Conservation (phyloP, 2,797 vertebrate genomes). For the Mormyrops boulengeri region DNA sequence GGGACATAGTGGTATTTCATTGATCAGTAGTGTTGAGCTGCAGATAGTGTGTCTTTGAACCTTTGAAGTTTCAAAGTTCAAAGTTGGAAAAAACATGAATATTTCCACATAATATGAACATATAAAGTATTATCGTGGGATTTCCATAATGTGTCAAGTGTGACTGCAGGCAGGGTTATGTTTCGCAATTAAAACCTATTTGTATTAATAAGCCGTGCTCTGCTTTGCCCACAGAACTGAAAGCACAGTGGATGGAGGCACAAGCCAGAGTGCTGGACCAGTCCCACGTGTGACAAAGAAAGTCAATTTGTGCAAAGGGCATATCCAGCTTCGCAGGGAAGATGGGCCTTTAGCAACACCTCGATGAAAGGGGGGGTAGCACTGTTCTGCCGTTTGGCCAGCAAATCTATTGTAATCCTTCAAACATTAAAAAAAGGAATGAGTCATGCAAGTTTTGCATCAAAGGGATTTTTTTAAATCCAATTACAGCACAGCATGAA, state of each 20-base stretch:
- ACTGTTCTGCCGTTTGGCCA: neutral
- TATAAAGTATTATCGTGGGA: neutral
- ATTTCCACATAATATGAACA: neutral
- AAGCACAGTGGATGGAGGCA: neutral
- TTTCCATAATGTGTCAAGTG: neutral
- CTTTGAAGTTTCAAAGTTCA: neutral
- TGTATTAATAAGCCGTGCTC: neutral
- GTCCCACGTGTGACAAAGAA: neutral
- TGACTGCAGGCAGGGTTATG: neutral
- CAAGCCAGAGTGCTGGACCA: neutral
- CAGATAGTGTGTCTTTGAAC: neutral
- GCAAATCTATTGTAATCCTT: neutral
- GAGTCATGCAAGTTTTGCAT: neutral
- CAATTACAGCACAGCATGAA: neutral
- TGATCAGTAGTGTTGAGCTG: neutral
- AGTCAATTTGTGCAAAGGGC: neutral
- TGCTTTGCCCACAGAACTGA: neutral
- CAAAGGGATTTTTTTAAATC: conserved; percentile 6
- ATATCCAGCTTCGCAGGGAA: neutral
- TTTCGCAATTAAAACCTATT: neutral
- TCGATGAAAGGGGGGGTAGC: neutral
- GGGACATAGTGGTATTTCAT: neutral
- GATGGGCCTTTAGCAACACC: neutral
- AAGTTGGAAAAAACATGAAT: neutral
- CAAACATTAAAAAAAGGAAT: neutral